A percentile compares a stretch with the other conserved stretches of the same genome.
These are phyloP conservation scores for Merodon equestris DNA, from an alignment of 2,888 invertebrate genomes.

Conservation along the genomic window DNA sequence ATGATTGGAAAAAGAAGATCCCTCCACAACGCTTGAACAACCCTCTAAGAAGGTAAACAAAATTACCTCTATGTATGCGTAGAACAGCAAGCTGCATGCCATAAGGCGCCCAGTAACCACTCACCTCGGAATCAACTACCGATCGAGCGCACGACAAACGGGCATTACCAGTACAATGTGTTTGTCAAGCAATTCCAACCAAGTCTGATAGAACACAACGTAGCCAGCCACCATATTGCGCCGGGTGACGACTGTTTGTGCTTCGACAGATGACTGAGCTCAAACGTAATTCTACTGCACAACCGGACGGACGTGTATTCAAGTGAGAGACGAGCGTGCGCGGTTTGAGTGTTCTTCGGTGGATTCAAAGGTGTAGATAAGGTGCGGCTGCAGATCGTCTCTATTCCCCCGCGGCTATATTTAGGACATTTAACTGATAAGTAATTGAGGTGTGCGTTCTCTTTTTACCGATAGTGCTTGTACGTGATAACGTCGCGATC, in stretches of 20 bases:
- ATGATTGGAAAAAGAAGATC: constrained; percentile 17
- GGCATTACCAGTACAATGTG: constrained; percentile 40
- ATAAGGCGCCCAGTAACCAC: constrained; percentile 46
- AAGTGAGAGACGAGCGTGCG: constrained; percentile 32
- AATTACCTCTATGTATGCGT: constrained; percentile 9
- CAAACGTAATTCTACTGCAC: constrained; percentile 56
- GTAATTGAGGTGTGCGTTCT: constrained; percentile 21
- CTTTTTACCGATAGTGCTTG: constrained; percentile 29
- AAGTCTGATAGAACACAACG: constrained; percentile 54
- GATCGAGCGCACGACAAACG: constrained; percentile 36
- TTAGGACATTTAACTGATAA: constrained; percentile 38
- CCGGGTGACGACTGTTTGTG: constrained; percentile 23
- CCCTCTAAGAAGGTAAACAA: constrained; percentile 35
- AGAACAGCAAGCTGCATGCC: constrained; percentile 57
- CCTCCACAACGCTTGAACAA: constrained; percentile 22
- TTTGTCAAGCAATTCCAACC: constrained; percentile 38
- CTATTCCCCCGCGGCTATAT: constrained; percentile 11
- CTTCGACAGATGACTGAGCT: constrained; percentile 2
- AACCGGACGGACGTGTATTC: constrained; percentile 53
- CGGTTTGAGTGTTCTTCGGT: constrained; percentile 16
- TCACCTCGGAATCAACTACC: constrained; percentile 20
- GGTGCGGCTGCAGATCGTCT: constrained; percentile 17
- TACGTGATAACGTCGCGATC: constrained; percentile 32
- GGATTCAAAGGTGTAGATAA: constrained; percentile 17
- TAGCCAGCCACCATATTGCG: constrained; percentile 14